These are phyloP conservation scores for Diplogasteroides magnus DNA, from an alignment of 1,140 invertebrate species.

Conservation along the genomic window DNA sequence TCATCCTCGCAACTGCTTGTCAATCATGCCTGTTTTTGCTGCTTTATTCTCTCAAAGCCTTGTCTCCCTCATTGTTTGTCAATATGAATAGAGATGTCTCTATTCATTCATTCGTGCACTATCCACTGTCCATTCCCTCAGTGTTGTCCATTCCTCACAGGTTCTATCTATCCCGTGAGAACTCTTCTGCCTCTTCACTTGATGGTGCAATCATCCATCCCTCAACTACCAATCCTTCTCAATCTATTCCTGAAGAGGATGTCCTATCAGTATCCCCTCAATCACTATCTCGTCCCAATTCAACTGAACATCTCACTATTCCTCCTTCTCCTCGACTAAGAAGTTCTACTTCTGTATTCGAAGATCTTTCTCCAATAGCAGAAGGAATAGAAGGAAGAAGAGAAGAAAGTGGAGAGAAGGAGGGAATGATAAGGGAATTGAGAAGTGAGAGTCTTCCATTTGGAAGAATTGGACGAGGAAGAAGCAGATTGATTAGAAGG, in stretches of 20 bases:
- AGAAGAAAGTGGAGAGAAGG: not conserved
- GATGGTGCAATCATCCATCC: not conserved
- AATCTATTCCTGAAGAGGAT: not conserved
- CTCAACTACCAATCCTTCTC: not conserved
- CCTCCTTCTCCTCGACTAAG: not conserved
- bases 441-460: constrained; percentile 14
- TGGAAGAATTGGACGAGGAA: not conserved
- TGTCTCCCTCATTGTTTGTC: too few relatives aligned
- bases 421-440: not conserved
- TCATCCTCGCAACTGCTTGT: too few relatives aligned
- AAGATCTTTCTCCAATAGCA: constrained; percentile 13
- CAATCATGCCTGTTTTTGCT: too few relatives aligned
- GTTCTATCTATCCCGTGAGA: not conserved
- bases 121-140: not conserved
- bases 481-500: constrained; percentile 9
- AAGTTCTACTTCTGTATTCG: not conserved
- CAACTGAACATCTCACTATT: not conserved
- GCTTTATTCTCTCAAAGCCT: too few relatives aligned
- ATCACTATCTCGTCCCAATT: constrained; percentile 3
- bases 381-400: constrained; percentile 6
- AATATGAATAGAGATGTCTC: too few relatives aligned
- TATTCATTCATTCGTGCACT: too few relatives aligned
- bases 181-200: not conserved
- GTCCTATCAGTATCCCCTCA: not conserved
- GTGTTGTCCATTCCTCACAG: not conserved